Evolutionary conservation across 2,113 vertebrate genomes (phyloP), one percentile per base, ranked within the genome.

Genomic region (Chloropsis cyanopogon): DNA sequence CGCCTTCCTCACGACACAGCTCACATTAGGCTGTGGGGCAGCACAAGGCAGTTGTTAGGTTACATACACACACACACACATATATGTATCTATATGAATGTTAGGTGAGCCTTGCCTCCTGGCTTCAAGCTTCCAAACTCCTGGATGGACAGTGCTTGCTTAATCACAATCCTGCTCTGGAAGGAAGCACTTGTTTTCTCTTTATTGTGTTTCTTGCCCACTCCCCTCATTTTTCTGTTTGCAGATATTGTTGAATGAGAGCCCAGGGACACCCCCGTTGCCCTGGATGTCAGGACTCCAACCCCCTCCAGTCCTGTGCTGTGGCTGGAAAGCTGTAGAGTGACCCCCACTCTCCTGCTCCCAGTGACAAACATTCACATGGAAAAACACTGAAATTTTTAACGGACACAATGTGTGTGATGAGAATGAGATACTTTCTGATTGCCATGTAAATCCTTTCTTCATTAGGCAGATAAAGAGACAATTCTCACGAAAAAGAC

Each of bases 201-300:
- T 73, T 82, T 35, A 8, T 16, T 35, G 46, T 11, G 6, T 42
- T 89, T 69, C 44, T 57, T 25, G 4, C 23, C 10, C 60, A 28
- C 22, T 54, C 6, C 6, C 4, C 5, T 28, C 1, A 4, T 25
- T 79, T 72, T 91, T 53, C 28, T 70, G 11, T 8, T 18, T 90
- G 49, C 7, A 29, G 41, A 56, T 17, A 52, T 52, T 14, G 1
- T 33, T 53, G 42, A 61, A 57, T 21, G 17, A 84, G 21, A 84
- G 22, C 18, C 13, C 53, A 31, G n/a, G 37, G 44, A 71, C 25
- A 37, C 0, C 2, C 6, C 7, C 1, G 3, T 64, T 1, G 0
- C 25, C 20, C 7, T 23, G 50, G 5, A 6, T 46, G 19, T 24
- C 1, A 7, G 22, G 12, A 19, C 10, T 89, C n/a, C 39, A 78